Base-by-base conservation (phyloP, 23 tunicate species). In the Botrylloides violaceus region DNA sequence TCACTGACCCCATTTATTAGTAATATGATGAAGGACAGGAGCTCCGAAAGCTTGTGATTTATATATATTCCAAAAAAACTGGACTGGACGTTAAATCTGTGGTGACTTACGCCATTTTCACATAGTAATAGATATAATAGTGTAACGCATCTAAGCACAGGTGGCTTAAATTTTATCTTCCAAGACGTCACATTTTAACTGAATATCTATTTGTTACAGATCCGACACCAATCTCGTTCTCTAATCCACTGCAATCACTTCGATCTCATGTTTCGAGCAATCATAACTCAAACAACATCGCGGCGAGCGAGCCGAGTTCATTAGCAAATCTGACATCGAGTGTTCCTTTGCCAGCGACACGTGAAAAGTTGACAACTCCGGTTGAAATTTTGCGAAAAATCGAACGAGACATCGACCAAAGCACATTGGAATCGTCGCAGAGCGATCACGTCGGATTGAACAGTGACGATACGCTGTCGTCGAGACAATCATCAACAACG, bases 401-500 rank as follows among this genome's bases (percentile, higher is more conserved):
- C 32, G 76, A 25, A 15, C 53, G 53, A 9, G 53, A 43, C 53
- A 9, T 7, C 15, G 53, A 43, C 53, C 32, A 7, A 4, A 63
- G 35, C 35, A 63, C 32, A 31, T 31, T 33, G 32, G 70, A 63
- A 26, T 12, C 35, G 25, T 35, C 58, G 23, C 43, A 39, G 9
- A 35, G 49, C 57, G 24, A 32, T 6, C 43, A 23, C 43, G 74
- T 56, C 0, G 47, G 22, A 0, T 19, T n/a, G 47, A 30, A 43
- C 28, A 84, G 86, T 79, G 70, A 80, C 43, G 73, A 71, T 24
- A 66, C 95, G 18, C 73, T 76, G 27, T 87, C 95, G 22, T 73
- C 86, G 3, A 59, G 95, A 9, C 80, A 80, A 34, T 87, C 95
- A 3, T 80, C 95, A 25, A 87, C 86, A 18, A 84, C 83, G 34